These are phyloP conservation scores for Nezara viridula DNA, from an alignment of 2,888 invertebrate genomes.

Conservation along the genomic window DNA sequence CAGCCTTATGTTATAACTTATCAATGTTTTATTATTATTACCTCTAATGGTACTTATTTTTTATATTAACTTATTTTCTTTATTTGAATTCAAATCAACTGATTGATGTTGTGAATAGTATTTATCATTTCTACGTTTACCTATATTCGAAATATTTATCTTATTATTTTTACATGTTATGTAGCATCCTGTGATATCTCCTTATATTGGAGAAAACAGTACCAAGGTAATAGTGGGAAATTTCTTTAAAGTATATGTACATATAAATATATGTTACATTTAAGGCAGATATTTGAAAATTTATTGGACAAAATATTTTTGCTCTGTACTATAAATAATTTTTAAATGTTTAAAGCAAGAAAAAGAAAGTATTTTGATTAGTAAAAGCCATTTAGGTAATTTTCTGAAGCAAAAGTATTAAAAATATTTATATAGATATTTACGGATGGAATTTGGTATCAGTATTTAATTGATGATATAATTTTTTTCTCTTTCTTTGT, in stretches of 20 bases:
- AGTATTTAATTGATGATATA: background rate
- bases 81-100: background rate
- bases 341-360: slow-evolving; percentile 31
- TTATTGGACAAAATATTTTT: slow-evolving; percentile 42
- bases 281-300: background rate
- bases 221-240: slow-evolving; percentile 35
- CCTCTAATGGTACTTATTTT: too few relatives aligned
- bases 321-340: slow-evolving; percentile 21
- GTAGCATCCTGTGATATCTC: slow-evolving; percentile 39
- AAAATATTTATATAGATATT: slow-evolving; percentile 8
- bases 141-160: background rate
- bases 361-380: slow-evolving; percentile 31
- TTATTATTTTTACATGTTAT: slow-evolving; percentile 4
- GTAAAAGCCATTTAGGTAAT: slow-evolving; percentile 28
- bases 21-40: too few relatives aligned
- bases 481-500: background rate
- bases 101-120: background rate
- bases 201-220: slow-evolving; percentile 16
- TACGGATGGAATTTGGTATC: background rate
- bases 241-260: slow-evolving; percentile 20
- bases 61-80: background rate
- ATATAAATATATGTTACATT: background rate
- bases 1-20: too few relatives aligned
- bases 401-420: slow-evolving; percentile 48
- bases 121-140: background rate